Base-by-base conservation (phyloP, 2,888 invertebrate species). In the Drosophila phalerata region DNA sequence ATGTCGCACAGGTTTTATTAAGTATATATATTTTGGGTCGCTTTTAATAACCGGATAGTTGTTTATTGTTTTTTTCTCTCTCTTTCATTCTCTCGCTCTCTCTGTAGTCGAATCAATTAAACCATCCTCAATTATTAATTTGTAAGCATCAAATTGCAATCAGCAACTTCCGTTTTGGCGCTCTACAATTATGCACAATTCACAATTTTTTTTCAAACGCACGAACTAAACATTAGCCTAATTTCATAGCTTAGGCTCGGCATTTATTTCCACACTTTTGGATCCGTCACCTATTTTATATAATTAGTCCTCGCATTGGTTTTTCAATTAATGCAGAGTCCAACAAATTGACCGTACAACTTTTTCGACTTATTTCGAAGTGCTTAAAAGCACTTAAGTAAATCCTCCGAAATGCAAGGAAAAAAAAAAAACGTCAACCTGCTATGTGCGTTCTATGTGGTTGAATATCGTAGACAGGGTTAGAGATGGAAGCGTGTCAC, bases 51-150 rank as follows among this genome's bases (percentile, higher is more conserved):
- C 57, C 72, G 75, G 45, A 72, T 68, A 72, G 68, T 55, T 70
- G 13, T 10, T 15, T 13, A 19, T 37, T 47, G 15, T 57, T 40
- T 48, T n/a, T n/a, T 42, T 22, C 32, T 37, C 28, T n/a, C 11
- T n/a, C 15, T 5, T 10, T 15, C 38, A 6, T 32, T 37, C 43
- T 40, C 3, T 22, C 8, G 5, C 28, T 28, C 8, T 28, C 28
- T n/a, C 13, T 40, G 3, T 22, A 15, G 19, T 45, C 11, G 45
- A 78, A 77, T 77, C 81, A 81, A 79, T 81, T 83, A 83, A 73
- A 61, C 45, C 63, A 30, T 69, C 53, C 64, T 61, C 69, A 75
- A 76, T 76, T 76, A 76, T 65, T 73, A 42, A 60, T 68, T 72
- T 61, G 42, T 47, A 17, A 52, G 17, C 71, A 75, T 75, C 72